Evolutionary conservation across 2,888 invertebrate genomes (phyloP), one percentile per base, ranked within the genome.

Genomic region (Unio delphinus): DNA sequence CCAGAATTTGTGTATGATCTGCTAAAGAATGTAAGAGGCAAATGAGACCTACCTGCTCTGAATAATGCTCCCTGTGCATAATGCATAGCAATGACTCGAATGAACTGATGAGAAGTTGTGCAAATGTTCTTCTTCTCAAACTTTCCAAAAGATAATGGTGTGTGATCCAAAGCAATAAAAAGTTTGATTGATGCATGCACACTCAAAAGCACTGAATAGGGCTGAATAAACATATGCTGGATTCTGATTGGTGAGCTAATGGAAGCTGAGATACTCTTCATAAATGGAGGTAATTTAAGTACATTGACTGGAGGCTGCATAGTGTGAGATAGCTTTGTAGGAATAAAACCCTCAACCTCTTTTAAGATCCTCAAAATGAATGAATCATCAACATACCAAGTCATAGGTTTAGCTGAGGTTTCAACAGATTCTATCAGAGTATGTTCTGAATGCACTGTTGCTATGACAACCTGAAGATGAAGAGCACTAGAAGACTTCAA

Each of bases 161-260:
- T 96, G 84, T 96, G 95, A 89, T 98, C 97, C 64, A 97, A 90
- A 0, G 97, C 96, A 70, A 98, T 94, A 88, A 97, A 98, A 79
- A 98, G 91, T 64, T 95, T 93, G 55, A 93, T 89, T 0, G 93
- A 93, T 18, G 96, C 95, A 87, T 96, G 96, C 20, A 97, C 92
- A 59, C 96, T 97, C 20, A 98, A 91, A 66, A 95, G 91, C 63
- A 97, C 90, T 56, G 94, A 93, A 23, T 96, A 89, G 0, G 95
- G 94, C 67, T 95, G 93, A 57, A 98, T 93, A 60, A 90, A 90
- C 61, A 98, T 91, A 56, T 90, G 91, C 72, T 93, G 91, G 7
- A 95, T 81, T 63, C 83, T 75, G 63, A 88, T 72, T 61, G 88
- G 79, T 63, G 55, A 68, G 62, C 76, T 76, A 18, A 85, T 60